Percentiles rank a stretch among this genome's conserved stretches.
These are phyloP conservation scores for Drosophila takahashii DNA, from an alignment of 1,140 invertebrate species.

Conservation along the genomic window DNA sequence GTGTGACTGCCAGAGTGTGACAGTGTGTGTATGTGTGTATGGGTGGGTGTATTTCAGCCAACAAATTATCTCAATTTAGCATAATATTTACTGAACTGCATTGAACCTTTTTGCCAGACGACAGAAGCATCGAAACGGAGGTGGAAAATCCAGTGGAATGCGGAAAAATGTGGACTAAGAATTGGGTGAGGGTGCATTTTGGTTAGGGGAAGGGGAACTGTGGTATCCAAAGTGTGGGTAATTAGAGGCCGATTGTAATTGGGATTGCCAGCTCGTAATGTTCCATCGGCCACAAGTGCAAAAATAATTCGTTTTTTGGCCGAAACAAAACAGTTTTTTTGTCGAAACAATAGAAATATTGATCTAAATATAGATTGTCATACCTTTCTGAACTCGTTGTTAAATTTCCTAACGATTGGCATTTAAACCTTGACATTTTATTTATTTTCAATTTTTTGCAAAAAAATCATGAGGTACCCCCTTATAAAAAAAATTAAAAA, in stretches of 20 bases:
- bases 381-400: too few species aligned
- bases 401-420: too few species aligned
- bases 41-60: constrained; percentile 49
- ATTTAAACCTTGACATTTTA: too few species aligned
- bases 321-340: too few species aligned
- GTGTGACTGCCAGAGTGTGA: background rate
- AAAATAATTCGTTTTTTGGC: too few species aligned
- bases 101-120: constrained; percentile 63
- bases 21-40: constrained; percentile 4
- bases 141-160: constrained; percentile 5
- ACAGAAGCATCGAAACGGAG: constrained; percentile 1
- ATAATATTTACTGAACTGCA: constrained; percentile 82
- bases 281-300: background rate
- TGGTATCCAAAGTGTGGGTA: background rate
- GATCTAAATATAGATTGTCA: too few species aligned
- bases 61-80: constrained; percentile 82
- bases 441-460: too few species aligned
- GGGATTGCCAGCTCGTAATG: constrained; percentile 3
- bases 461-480: too few species aligned
- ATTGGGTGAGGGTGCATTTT: background rate
- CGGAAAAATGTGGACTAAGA: background rate
- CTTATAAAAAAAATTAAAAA: too few species aligned
- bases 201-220: background rate
- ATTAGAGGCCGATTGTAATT: constrained; percentile 17
- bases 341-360: too few species aligned